A percentile compares a stretch with the other conserved stretches of the same genome.
phyloP scores from a whole-genome alignment of 2,888 invertebrate species.

The Drosophila mercatorum region DNA sequence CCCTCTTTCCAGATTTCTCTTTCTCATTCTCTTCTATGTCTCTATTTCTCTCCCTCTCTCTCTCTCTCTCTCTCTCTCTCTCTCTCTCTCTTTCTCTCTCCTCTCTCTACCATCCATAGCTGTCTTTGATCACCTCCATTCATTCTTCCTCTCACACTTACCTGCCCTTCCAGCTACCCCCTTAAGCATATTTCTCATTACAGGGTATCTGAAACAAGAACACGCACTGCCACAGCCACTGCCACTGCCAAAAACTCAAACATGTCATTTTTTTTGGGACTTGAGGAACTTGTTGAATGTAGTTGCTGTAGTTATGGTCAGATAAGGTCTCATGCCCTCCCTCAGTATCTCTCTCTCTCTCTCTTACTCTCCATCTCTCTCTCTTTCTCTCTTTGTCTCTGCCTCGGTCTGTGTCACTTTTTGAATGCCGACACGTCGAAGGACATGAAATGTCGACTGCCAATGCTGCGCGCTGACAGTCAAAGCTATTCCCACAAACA shows the following conservation, averaged over 20 bases:
- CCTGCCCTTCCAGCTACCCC: no score
- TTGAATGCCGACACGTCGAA: constrained; percentile 33
- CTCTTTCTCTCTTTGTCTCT: background rate
- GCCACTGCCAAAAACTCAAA: constrained; percentile 13
- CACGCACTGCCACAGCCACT: constrained; percentile 4
- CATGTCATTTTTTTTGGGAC: constrained; percentile 27
- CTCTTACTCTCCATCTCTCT: background rate
- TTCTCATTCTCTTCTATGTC: background rate
- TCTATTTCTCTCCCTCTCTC: background rate
- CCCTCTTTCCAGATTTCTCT: background rate
- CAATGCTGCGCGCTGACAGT: constrained; percentile 4
- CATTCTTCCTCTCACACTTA: no score
- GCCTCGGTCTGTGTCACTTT: background rate
- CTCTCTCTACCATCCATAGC: no score
- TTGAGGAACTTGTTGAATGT: constrained; percentile 7
- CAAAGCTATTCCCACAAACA: constrained; percentile 7
- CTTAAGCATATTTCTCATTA: background rate
- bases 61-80: background rate
- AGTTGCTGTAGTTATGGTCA: constrained; percentile 17
- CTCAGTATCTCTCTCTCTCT: background rate
- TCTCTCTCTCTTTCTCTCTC: background rate
- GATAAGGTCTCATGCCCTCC: constrained; percentile 31
- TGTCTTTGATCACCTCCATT: no score
- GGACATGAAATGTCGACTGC: constrained; percentile 39
- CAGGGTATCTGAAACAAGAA: constrained; percentile 25